Conservation (phyloP, 2,113 vertebrate species). For the Limanda limanda region DNA sequence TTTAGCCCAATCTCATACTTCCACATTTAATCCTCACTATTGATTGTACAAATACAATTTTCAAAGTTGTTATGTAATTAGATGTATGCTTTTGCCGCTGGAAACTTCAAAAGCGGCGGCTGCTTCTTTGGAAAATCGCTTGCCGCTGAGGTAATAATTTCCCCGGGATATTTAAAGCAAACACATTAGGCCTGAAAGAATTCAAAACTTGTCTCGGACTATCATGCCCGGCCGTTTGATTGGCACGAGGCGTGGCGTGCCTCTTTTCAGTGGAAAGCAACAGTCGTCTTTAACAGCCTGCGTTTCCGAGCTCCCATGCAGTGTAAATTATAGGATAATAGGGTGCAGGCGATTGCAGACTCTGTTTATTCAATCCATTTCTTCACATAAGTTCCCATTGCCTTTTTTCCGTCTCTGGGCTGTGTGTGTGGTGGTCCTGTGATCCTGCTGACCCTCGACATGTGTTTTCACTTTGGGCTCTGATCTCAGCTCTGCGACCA, state of each 20-base stretch:
- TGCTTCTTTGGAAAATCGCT: conserved; percentile 85
- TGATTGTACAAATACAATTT: conserved; percentile 94
- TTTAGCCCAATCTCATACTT: conserved; percentile 87
- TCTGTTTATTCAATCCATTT: conserved; percentile 98
- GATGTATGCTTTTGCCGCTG: conserved; percentile 89
- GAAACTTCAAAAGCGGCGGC: conserved; percentile 87
- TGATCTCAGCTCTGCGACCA: conserved; percentile 99
- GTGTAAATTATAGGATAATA: conserved; percentile 98
- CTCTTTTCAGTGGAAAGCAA: conserved; percentile 86
- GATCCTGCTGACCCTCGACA: conserved; percentile 98
- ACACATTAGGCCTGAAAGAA: conserved; percentile 93
- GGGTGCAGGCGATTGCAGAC: conserved; percentile 93
- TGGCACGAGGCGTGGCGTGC: conserved; percentile 84
- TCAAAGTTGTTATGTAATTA: conserved; percentile 94
- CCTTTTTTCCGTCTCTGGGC: conserved; percentile 90
- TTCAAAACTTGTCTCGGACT: conserved; percentile 91
- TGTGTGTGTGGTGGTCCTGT: conserved; percentile 96
- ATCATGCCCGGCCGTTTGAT: conserved; percentile 88
- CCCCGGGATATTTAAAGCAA: conserved; percentile 96
- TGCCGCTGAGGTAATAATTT: conserved; percentile 94
- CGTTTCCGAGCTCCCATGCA: conserved; percentile 93
- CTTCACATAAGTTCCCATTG: conserved; percentile 96
- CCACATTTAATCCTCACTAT: conserved; percentile 87
- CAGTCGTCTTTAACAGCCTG: conserved; percentile 84
- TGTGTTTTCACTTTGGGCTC: conserved; percentile 99